phyloP scores from a whole-genome alignment of 2,888 invertebrate species.

The Drosophila hamatofila region DNA sequence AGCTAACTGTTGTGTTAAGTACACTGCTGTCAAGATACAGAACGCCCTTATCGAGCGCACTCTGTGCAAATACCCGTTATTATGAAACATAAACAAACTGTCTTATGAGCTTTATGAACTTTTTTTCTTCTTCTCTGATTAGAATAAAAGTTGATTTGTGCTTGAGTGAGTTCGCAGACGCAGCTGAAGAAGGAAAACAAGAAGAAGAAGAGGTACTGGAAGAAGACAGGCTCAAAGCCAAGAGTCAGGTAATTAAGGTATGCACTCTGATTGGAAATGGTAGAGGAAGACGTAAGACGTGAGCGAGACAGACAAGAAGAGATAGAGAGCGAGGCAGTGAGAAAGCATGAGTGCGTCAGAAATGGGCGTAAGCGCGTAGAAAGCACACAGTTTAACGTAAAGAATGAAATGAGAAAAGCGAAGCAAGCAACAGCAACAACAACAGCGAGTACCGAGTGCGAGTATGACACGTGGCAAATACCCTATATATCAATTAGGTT shows the following conservation, averaged over 20 bases:
- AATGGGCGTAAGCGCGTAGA: constrained; percentile 49
- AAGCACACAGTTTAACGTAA: constrained; percentile 30
- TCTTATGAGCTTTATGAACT: constrained; percentile 52
- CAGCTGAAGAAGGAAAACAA: background rate
- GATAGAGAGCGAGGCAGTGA: background rate
- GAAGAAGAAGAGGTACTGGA: background rate
- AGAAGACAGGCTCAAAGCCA: constrained; percentile 56
- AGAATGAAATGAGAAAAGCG: constrained; percentile 48
- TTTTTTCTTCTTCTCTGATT: constrained; percentile 35
- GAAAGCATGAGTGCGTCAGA: constrained; percentile 10
- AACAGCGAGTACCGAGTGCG: background rate
- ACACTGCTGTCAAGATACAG: constrained; percentile 63
- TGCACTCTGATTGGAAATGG: constrained; percentile 31
- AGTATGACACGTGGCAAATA: background rate
- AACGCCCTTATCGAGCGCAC: constrained; percentile 46
- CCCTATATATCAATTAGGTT: background rate
- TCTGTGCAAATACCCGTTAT: constrained; percentile 58
- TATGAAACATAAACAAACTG: constrained; percentile 65
- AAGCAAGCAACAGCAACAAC: constrained; percentile 31
- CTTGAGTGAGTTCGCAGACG: background rate
- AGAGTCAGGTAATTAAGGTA: constrained; percentile 39
- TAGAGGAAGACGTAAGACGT: background rate
- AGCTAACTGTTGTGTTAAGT: constrained; percentile 10
- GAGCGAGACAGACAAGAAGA: background rate
- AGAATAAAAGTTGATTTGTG: constrained; percentile 28